Base-by-base conservation (phyloP, 2,888 invertebrate species). In the Parnassius glacialis region DNA sequence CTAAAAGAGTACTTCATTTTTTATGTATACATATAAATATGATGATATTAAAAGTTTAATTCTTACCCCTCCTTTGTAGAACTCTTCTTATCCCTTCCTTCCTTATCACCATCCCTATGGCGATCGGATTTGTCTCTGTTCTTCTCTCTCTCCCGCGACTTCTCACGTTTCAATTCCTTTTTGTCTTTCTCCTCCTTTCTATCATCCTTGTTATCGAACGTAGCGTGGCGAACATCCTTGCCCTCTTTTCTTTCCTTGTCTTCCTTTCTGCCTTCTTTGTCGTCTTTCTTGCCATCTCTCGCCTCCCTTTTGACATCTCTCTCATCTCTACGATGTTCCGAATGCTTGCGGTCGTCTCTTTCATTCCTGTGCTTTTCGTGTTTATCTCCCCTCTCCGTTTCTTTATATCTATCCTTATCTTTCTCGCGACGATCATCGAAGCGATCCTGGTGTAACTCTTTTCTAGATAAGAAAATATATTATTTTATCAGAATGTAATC, bases 121-220 rank as follows among this genome's bases (percentile, higher is more conserved):
- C 16, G 82, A 83, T 51, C 76, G 78, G 57, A 79, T 75, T 69
- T 66, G 75, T 66, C 69, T 79, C 59, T 70, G 74, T 25, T 73
- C 73, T 43, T 70, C 70, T 61, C 74, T 70, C 12, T 61, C 51
- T 59, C 76, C 76, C 81, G 61, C 79, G 69, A 48, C 67, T 66
- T 65, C 67, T 75, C 57, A 67, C 71, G 55, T 63, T 68, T 63
- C 66, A 70, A 34, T 13, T 71, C 61, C 62, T 65, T 61, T 66
- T 67, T 66, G n/a, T 61, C 45, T 13, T 41, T 51, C 2, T 57
- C 60, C 48, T 20, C 70, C 66, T 25, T 71, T 67, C 51, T 60
- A 12, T 12, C 12, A 10, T 55, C 62, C 65, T 54, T 67, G 45
- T 54, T 59, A 53, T 56, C 57, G n/a, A n/a, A n/a, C n/a, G n/a